These are phyloP conservation scores for Eupithecia exiguata DNA, from an alignment of 2,888 invertebrate species.

Conservation along the genomic window DNA sequence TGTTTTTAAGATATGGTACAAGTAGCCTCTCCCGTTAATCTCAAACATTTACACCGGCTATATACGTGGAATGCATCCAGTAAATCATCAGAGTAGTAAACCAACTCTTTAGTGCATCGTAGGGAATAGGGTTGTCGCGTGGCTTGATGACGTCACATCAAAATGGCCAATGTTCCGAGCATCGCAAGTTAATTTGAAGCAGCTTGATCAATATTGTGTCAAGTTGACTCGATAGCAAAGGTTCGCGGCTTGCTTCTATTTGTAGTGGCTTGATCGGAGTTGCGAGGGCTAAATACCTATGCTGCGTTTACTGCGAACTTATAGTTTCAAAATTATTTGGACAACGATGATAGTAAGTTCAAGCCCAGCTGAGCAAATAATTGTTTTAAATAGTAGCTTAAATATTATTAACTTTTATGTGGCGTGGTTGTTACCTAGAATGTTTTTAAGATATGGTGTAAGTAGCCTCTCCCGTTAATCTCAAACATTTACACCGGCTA, in stretches of 20 bases:
- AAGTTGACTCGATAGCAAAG: not conserved
- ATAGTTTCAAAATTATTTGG: too few relatives aligned
- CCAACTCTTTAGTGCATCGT: slow-evolving; percentile 68
- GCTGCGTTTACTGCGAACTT: too few relatives aligned
- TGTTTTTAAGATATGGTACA: slow-evolving; percentile 15
- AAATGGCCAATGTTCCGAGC: too few relatives aligned
- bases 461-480: slow-evolving; percentile 61
- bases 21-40: slow-evolving; percentile 61
- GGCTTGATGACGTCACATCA: not conserved
- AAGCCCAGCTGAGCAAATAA: too few relatives aligned
- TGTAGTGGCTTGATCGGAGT: too few relatives aligned
- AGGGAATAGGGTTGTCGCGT: slow-evolving; percentile 49
- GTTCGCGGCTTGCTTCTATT: too few relatives aligned
- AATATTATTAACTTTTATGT: too few relatives aligned
- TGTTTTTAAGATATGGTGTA: slow-evolving; percentile 13
- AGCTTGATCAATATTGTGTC: not conserved
- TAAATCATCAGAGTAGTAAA: slow-evolving; percentile 78
- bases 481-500: slow-evolving; percentile 62
- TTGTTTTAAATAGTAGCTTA: too few relatives aligned
- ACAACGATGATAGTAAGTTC: too few relatives aligned
- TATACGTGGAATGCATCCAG: slow-evolving; percentile 71
- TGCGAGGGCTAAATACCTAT: too few relatives aligned
- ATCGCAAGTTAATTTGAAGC: not conserved
- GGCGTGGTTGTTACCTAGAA: too few relatives aligned
- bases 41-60: slow-evolving; percentile 62